phyloP scores from a whole-genome alignment of 2,797 vertebrate genomes.

The Potorous gilbertii region DNA sequence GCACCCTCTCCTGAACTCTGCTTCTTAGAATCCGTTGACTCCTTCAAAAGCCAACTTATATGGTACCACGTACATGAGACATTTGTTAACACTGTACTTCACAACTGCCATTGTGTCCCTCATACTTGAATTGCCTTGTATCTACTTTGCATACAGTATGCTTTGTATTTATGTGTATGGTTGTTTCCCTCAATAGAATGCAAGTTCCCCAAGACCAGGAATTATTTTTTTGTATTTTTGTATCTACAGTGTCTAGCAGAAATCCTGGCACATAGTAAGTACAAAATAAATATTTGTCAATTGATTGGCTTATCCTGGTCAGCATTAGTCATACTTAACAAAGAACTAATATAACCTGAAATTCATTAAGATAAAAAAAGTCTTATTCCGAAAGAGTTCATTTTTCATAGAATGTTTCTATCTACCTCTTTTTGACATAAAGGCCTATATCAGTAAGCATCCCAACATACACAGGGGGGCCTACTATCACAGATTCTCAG shows the following conservation, averaged over 20 bases:
- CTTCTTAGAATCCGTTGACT: too few relatives aligned
- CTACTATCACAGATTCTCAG: too few relatives aligned
- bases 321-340: neutral
- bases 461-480: too few relatives aligned
- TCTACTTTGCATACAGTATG: neutral
- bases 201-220: neutral
- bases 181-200: neutral
- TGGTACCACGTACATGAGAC: too few relatives aligned
- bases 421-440: neutral
- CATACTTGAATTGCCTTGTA: neutral
- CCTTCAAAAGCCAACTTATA: too few relatives aligned
- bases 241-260: neutral
- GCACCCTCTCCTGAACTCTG: too few relatives aligned
- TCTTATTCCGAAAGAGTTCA: neutral
- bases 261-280: neutral
- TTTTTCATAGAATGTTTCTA: neutral
- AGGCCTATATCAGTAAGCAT: too few relatives aligned
- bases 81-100: too few relatives aligned
- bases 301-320: neutral
- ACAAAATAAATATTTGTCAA: neutral
- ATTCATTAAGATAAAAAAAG: neutral
- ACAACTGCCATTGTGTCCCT: too few relatives aligned
- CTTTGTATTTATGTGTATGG: neutral
- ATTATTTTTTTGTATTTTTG: neutral
- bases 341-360: neutral